Evolutionary conservation across 2,113 vertebrate genomes (phyloP).

Genomic region (Cairina moschata): DNA sequence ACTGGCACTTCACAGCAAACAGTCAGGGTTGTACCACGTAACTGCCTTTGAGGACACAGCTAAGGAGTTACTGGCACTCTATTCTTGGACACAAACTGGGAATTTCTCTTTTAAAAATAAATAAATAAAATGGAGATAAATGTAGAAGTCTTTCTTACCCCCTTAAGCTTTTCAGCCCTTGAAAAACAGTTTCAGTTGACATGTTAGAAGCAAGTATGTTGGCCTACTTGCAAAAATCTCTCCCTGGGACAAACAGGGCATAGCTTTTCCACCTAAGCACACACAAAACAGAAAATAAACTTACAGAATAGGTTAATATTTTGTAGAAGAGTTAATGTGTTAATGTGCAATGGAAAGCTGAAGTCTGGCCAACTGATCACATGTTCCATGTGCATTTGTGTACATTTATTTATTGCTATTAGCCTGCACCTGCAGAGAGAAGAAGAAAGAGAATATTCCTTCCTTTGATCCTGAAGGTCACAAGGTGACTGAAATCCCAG

Average conservation of each 20-base stretch:
- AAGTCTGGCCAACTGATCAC: slow-evolving; percentile 35
- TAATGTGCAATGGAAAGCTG: slow-evolving; percentile 34
- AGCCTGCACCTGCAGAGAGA: slow-evolving; percentile 46
- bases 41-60: background rate
- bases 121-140: background rate
- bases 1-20: slow-evolving; percentile 15
- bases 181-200: slow-evolving; percentile 11
- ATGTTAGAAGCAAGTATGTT: background rate
- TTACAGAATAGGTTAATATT: slow-evolving; percentile 41
- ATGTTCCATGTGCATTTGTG: slow-evolving; percentile 1
- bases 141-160: background rate
- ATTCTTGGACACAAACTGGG: background rate
- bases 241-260: slow-evolving; percentile 24
- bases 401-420: slow-evolving; percentile 40
- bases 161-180: background rate
- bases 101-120: background rate
- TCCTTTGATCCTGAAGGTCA: slow-evolving; percentile 45
- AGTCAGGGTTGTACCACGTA: background rate
- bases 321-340: slow-evolving; percentile 39
- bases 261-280: background rate
- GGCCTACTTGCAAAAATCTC: slow-evolving; percentile 44
- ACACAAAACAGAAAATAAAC: slow-evolving; percentile 50
- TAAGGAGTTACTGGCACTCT: background rate
- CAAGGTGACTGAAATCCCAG: slow-evolving; percentile 5
- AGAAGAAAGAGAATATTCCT: slow-evolving; percentile 8